Evolutionary conservation across 2,797 vertebrate genomes (phyloP).

Genomic region (Salmo trutta): DNA sequence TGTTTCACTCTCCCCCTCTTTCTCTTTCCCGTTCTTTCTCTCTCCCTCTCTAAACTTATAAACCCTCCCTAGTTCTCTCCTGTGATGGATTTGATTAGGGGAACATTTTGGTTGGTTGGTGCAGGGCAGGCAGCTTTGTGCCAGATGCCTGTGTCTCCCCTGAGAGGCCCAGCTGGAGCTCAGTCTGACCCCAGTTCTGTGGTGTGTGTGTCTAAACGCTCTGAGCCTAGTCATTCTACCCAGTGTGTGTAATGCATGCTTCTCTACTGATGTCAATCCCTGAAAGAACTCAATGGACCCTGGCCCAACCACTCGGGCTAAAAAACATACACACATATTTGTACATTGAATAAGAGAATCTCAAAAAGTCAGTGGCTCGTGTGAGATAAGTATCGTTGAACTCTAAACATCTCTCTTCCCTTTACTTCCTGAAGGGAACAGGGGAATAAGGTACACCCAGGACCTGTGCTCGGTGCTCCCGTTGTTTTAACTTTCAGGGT

Average conservation of each 20-base stretch:
- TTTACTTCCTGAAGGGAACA: conserved; percentile 7
- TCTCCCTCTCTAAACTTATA: neutral
- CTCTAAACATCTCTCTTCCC: conserved; percentile 18
- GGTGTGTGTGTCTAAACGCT: conserved; percentile 5
- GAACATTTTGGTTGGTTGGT: neutral
- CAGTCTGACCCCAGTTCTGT: neutral
- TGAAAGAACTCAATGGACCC: neutral
- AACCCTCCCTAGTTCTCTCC: neutral
- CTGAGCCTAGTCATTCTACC: neutral
- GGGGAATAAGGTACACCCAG: conserved; percentile 5
- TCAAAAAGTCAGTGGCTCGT: neutral
- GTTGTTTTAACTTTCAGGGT: conserved; percentile 10
- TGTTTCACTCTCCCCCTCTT: neutral
- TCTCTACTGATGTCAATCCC: neutral
- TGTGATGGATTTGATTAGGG: neutral
- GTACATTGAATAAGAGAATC: neutral
- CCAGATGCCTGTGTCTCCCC: neutral
- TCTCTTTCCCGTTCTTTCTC: neutral
- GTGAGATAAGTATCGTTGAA: conserved; percentile 7
- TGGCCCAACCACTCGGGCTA: neutral
- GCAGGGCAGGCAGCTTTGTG: neutral
- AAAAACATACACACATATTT: too few species aligned
- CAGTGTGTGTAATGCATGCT: conserved; percentile 4
- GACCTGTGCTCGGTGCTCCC: neutral
- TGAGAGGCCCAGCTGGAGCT: neutral